phyloP scores from a whole-genome alignment of 2,888 invertebrate genomes.

The Xestia xanthographa region DNA sequence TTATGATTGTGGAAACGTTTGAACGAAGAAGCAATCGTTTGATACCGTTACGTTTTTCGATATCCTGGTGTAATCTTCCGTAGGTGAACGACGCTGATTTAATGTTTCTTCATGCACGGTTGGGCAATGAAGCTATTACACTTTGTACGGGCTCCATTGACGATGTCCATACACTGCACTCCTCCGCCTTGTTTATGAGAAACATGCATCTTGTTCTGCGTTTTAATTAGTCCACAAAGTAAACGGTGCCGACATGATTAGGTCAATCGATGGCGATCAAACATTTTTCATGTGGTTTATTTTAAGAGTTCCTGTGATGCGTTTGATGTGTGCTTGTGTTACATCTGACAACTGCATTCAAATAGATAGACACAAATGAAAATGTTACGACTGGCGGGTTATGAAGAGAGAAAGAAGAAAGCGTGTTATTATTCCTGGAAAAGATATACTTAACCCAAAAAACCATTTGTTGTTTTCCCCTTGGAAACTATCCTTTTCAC shows the following conservation, averaged over 20 bases:
- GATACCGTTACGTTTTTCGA: conserved; percentile 49
- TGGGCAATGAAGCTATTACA: conserved; percentile 58
- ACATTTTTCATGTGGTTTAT: conserved; percentile 79
- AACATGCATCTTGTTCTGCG: conserved; percentile 58
- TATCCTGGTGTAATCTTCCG: conserved; percentile 47
- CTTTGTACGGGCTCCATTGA: conserved; percentile 52
- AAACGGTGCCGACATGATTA: conserved; percentile 81
- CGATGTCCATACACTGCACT: conserved; percentile 64
- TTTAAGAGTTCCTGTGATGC: conserved; percentile 73
- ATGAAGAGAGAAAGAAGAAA: conserved; percentile 48
- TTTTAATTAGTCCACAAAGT: conserved; percentile 81
- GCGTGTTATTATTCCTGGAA: conserved; percentile 41
- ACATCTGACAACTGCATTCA: conserved; percentile 58
- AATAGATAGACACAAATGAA: conserved; percentile 47
- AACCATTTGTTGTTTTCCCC: conserved; percentile 22
- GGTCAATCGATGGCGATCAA: conserved; percentile 83
- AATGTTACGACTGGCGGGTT: conserved; percentile 50
- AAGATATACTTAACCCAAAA: conserved; percentile 22
- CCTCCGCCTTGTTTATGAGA: conserved; percentile 62
- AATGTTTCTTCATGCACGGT: conserved; percentile 49
- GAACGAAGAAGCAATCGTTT: conserved; percentile 47
- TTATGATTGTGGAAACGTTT: conserved; percentile 56
- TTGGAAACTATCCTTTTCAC: conserved; percentile 16
- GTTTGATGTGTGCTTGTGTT: conserved; percentile 66
- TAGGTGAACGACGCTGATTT: conserved; percentile 47